Percentiles rank a stretch among this genome's conserved stretches.
phyloP scores from a whole-genome alignment of 2,797 vertebrate genomes.

The Arvicola amphibius region DNA sequence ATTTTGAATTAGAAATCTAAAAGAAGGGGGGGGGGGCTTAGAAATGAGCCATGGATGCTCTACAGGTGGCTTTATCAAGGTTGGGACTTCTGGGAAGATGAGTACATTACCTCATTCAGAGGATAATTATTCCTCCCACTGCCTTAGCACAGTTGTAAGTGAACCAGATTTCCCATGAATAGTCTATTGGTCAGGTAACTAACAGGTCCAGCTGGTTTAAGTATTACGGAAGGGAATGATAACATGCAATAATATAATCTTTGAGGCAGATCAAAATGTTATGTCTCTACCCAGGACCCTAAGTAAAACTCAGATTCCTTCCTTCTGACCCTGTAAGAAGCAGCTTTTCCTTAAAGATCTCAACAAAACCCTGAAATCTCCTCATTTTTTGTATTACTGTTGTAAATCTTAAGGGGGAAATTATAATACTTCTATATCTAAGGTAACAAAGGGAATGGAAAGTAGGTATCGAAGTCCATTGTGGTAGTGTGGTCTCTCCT shows the following conservation, averaged over 20 bases:
- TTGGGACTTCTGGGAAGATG: neutral
- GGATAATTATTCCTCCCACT: neutral
- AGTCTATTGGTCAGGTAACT: neutral
- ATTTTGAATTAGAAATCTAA: neutral
- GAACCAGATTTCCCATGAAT: neutral
- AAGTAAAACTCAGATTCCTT: neutral
- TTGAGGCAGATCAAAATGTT: neutral
- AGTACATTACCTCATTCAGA: neutral
- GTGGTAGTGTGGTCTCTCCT: neutral
- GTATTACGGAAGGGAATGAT: neutral
- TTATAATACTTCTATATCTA: neutral
- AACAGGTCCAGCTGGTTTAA: neutral
- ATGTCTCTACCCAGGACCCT: neutral
- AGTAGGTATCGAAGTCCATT: neutral
- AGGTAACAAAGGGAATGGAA: neutral
- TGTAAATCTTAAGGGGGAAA: neutral
- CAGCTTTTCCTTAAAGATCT: neutral
- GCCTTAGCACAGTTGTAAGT: neutral
- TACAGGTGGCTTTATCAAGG: neutral
- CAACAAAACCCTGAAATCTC: neutral
- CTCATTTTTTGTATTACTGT: no score
- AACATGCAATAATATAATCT: neutral
- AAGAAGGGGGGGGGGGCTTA: neutral
- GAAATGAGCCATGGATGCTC: neutral
- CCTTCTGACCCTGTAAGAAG: neutral